A percentile compares a stretch with the other conserved stretches of the same genome.
Conservation (phyloP, 2,797 vertebrate species). For the Cuniculus paca region DNA sequence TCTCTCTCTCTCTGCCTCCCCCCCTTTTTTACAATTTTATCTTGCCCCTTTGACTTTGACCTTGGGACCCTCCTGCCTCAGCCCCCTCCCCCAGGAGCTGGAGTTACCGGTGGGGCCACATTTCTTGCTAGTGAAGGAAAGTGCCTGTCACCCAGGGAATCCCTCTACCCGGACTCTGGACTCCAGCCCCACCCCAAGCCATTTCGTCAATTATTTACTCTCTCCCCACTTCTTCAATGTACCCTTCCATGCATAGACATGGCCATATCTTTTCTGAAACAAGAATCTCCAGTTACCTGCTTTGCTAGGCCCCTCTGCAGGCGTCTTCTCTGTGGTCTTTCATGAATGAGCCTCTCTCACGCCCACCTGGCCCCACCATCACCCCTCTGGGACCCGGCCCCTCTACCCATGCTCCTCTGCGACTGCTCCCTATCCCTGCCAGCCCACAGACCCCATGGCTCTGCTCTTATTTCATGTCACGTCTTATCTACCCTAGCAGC, state of each 20-base stretch:
- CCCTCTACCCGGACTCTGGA: conserved; percentile 49
- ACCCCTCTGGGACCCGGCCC: not conserved
- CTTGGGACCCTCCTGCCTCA: not conserved
- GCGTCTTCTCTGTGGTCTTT: not conserved
- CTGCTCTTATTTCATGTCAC: conserved; percentile 48
- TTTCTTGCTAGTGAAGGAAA: not conserved
- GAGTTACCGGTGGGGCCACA: not conserved
- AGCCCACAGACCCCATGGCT: not conserved
- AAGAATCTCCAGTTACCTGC: not conserved
- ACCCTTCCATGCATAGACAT: not conserved
- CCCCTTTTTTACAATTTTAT: not conserved
- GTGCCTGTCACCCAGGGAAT: not conserved
- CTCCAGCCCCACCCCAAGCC: not conserved
- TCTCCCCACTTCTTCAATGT: not conserved
- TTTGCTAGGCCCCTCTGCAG: not conserved
- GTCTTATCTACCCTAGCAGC: conserved; percentile 63
- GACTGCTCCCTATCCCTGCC: not conserved
- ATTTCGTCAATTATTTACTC: conserved; percentile 71
- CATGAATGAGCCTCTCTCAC: not conserved
- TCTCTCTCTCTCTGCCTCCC: not conserved
- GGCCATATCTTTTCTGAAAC: conserved; percentile 15
- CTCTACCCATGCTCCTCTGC: not conserved
- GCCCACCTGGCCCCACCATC: not conserved
- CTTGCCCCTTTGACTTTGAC: not conserved
- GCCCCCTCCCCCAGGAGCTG: not conserved